Percentiles rank a stretch among this genome's conserved stretches.
Conservation (phyloP, 2,797 vertebrate genomes). For the Aplochiton taeniatus region DNA sequence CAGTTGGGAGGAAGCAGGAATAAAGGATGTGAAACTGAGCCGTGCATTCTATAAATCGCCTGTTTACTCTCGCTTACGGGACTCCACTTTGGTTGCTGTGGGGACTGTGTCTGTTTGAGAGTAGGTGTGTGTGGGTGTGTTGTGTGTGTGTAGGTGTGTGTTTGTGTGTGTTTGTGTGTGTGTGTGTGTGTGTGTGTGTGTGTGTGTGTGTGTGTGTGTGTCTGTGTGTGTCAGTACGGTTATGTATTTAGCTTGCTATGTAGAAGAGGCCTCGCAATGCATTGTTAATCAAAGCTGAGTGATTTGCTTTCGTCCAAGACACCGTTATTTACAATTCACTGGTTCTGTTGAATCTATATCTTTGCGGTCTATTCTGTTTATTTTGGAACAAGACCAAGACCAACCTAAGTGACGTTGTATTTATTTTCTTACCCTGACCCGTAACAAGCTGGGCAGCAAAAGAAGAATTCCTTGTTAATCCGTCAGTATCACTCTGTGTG, state of each 20-base stretch:
- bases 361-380: slow-evolving; percentile 82
- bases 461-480: slow-evolving; percentile 84
- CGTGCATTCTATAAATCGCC: slow-evolving; percentile 75
- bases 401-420: slow-evolving; percentile 85
- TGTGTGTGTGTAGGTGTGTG: slow-evolving; percentile 4
- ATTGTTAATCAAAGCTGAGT: too few relatives aligned
- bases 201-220: slow-evolving; percentile 1
- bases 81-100: slow-evolving; percentile 56
- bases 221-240: neutral
- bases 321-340: slow-evolving; percentile 40
- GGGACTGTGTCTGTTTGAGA: slow-evolving; percentile 28
- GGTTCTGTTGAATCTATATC: slow-evolving; percentile 47
- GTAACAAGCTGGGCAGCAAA: slow-evolving; percentile 80
- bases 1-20: slow-evolving; percentile 66
- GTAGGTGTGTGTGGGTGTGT: slow-evolving; percentile 7
- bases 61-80: slow-evolving; percentile 66
- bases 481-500: slow-evolving; percentile 74
- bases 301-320: slow-evolving; percentile 53
- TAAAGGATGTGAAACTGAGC: slow-evolving; percentile 73
- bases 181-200: slow-evolving; percentile 6
- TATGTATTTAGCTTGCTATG: too few relatives aligned
- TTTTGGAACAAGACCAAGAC: slow-evolving; percentile 90
- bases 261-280: too few relatives aligned
- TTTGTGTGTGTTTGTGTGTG: neutral
- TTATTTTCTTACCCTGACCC: slow-evolving; percentile 82